These are phyloP conservation scores for Gymnobelideus leadbeateri DNA, from an alignment of 2,113 vertebrate species.

Conservation along the genomic window DNA sequence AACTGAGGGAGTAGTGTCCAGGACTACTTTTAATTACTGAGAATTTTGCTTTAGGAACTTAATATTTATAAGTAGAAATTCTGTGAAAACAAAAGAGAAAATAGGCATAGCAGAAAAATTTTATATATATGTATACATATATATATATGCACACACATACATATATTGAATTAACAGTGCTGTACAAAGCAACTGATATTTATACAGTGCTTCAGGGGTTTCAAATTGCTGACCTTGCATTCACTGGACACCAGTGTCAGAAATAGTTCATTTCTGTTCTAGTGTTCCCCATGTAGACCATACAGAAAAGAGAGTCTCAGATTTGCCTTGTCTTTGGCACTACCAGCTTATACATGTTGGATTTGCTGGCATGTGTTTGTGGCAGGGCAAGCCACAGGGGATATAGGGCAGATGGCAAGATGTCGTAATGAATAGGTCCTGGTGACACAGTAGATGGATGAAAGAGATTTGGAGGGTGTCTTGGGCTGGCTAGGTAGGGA, in stretches of 20 bases:
- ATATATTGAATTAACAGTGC: neutral
- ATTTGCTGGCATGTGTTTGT: neutral
- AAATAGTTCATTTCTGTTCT: neutral
- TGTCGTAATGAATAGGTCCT: no score
- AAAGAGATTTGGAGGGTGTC: neutral
- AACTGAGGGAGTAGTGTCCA: conserved; percentile 48
- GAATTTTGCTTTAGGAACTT: neutral
- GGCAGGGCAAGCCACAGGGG: neutral
- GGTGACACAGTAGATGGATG: neutral
- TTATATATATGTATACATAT: neutral
- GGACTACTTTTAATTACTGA: neutral
- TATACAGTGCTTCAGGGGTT: neutral
- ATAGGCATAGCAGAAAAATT: neutral
- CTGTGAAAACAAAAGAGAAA: neutral
- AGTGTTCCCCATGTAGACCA: no score
- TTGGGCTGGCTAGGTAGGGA: neutral
- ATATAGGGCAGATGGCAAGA: neutral
- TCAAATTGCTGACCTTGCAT: neutral
- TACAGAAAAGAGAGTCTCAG: neutral
- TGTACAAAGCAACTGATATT: neutral
- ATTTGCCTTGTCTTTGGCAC: neutral
- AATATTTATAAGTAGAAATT: neutral
- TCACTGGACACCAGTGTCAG: no score
- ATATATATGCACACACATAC: no score
- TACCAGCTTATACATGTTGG: neutral